Evolutionary conservation across 2,113 vertebrate species (phyloP).

Genomic region (Xiphias gladius): DNA sequence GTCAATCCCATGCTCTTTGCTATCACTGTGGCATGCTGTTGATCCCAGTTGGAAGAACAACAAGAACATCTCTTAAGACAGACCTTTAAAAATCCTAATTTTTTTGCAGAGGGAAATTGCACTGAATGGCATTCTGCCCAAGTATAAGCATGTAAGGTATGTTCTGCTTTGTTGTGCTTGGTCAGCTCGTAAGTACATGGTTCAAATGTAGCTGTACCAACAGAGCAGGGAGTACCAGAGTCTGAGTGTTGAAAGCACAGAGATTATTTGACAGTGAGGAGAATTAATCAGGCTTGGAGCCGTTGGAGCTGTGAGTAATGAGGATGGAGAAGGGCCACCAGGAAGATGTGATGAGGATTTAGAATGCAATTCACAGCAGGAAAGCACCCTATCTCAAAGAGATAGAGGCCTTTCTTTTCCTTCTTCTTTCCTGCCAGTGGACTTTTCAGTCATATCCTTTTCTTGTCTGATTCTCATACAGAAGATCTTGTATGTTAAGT

Average conservation of each 20-base stretch:
- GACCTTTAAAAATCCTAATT: constrained; percentile 39
- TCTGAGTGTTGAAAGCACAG: constrained; percentile 46
- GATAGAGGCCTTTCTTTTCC: not conserved
- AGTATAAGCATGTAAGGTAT: constrained; percentile 42
- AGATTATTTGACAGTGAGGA: constrained; percentile 62
- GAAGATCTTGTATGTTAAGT: constrained; percentile 8
- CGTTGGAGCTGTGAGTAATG: constrained; percentile 67
- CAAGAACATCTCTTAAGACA: constrained; percentile 31
- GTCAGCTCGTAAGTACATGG: constrained; percentile 22
- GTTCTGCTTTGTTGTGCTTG: constrained; percentile 39
- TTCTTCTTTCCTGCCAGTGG: not conserved
- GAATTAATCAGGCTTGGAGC: constrained; percentile 66
- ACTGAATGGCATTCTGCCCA: constrained; percentile 21
- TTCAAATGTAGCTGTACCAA: constrained; percentile 26
- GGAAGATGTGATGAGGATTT: constrained; percentile 67
- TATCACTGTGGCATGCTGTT: constrained; percentile 54
- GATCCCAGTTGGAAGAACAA: constrained; percentile 47
- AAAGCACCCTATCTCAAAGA: constrained; percentile 20
- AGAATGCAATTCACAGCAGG: constrained; percentile 39
- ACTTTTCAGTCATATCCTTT: constrained; percentile 21
- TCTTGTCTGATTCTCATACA: constrained; percentile 6
- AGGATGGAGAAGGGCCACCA: constrained; percentile 64
- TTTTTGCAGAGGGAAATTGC: constrained; percentile 34
- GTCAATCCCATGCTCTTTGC: constrained; percentile 33
- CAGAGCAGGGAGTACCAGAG: constrained; percentile 27